Evolutionary conservation across 2,888 invertebrate species (phyloP), one percentile per base, ranked within the genome.

Genomic region (Neria commutata): DNA sequence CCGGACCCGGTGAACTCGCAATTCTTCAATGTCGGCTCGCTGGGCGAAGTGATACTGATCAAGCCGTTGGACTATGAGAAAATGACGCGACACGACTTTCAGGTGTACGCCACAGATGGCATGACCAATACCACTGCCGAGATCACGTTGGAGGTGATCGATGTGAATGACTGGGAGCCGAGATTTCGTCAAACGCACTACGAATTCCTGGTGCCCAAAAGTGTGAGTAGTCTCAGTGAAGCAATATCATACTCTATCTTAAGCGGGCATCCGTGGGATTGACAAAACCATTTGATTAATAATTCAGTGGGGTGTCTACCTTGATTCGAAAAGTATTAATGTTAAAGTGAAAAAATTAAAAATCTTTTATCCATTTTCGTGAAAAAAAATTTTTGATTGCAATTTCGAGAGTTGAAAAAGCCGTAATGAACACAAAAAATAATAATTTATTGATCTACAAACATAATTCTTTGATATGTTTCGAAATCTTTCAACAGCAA

Each of bases 161-260:
- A 95, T 79, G 91, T 94, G 8, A 95, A 95, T 82, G 95, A 95
- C 78, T 95, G 95, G 94, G 94, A 94, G 80, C 95, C 95, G 0
- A 86, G 93, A 57, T 95, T 95, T 83, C 87, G 91, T 1, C 90
- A 91, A 81, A 89, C 92, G 4, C 90, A 92, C 79, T 95, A 95
- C 81, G 93, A 94, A 83, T 95, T 95, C 82, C 62, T 74, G 46
- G 78, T 82, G 48, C 80, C 81, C 24, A 80, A 79, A 52, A 76
- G 75, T 64, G 81, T 81, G 64, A 76, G 77, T 75, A 40, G n/a
- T 42, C 29, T 29, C 8, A 17, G 34, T 3, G 2, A 34, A 34
- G 34, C 14, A n/a, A n/a, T n/a, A n/a, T n/a, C n/a, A n/a, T n/a
- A n/a, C 11, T 34, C 34, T n/a, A 34, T 34, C 10, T 34, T 11